Conservation (phyloP, 2,888 invertebrate species). For the Yponomeuta malinellus region DNA sequence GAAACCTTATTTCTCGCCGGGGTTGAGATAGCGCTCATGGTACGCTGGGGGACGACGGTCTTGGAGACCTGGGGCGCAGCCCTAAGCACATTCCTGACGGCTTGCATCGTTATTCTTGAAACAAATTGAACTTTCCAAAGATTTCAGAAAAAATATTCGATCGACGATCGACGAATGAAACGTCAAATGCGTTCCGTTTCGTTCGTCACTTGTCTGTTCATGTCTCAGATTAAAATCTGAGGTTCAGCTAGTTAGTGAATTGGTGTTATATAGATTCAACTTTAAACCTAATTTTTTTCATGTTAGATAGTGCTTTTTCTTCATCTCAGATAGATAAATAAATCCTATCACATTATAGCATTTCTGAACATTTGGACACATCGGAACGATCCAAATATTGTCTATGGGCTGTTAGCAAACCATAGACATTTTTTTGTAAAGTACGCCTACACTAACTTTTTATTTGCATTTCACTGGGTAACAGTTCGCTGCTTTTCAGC, state of each 20-base stretch:
- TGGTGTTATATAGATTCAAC: no score
- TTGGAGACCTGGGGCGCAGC: conserved; percentile 44
- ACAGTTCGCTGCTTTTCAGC: not conserved
- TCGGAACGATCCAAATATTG: not conserved
- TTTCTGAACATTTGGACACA: not conserved
- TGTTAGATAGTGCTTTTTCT: no score
- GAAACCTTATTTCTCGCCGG: conserved; percentile 53
- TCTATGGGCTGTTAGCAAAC: not conserved
- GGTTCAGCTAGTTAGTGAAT: no score
- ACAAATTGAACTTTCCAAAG: not conserved
- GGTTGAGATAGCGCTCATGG: conserved; percentile 49
- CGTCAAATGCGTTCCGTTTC: not conserved
- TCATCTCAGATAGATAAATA: no score
- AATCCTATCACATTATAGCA: no score
- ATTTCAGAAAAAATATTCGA: not conserved
- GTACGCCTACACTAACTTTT: not conserved
- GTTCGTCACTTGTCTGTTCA: not conserved
- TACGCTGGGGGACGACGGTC: conserved; percentile 52
- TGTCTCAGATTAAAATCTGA: no score
- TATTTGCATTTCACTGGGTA: not conserved
- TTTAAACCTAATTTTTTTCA: no score
- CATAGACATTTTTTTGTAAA: not conserved
- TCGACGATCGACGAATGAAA: not conserved
- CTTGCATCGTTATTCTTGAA: conserved; percentile 44
- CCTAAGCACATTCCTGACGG: conserved; percentile 48